Evolutionary conservation across 2,113 vertebrate species (phyloP), one percentile per base, ranked within the genome.

Genomic region (Dasyurus viverrinus): DNA sequence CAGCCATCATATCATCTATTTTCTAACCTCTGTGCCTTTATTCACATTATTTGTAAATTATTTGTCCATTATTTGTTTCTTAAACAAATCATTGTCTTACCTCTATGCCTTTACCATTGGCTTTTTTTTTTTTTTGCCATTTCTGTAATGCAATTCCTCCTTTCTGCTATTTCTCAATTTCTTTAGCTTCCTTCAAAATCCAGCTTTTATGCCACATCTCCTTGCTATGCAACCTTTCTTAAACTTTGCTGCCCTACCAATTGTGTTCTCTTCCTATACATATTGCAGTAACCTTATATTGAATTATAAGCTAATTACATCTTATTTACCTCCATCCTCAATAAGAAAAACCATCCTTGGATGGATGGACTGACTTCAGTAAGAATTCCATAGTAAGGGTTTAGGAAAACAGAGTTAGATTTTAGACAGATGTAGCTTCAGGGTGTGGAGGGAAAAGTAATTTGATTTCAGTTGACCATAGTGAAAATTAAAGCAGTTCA

Each of bases 401-500:
- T 97, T 95, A 94, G 68, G 68, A 84, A 96, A 97, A 96, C 9
- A 90, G 24, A 27, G 0, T 96, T 97, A 93, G 94, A 48, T 27
- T 48, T 90, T 68, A 98, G 94, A 92, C 93, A 98, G 97, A 48
- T 93, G 94, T 95, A 95, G 47, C 95, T 95, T 95, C 94, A 54
- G 95, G 97, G 92, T 54, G 57, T 96, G 89, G 92, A 95, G 95
- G 92, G 92, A 92, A 54, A 97, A 91, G 93, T 96, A 97, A 94
- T 97, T 96, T 97, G 95, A 54, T 96, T 97, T 97, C 96, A 97
- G 93, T 93, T 53, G 97, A 94, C 96, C 95, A 54, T 30, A 93
- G 96, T 94, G 97, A 95, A 97, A 98, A 97, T 96, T 92, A 96
- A 98, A 97, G 90, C 91, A 57, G 95, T 94, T 97, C 57, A 91